phyloP scores from a whole-genome alignment of 2,797 vertebrate species.

The Rhinoraja longicauda region DNA sequence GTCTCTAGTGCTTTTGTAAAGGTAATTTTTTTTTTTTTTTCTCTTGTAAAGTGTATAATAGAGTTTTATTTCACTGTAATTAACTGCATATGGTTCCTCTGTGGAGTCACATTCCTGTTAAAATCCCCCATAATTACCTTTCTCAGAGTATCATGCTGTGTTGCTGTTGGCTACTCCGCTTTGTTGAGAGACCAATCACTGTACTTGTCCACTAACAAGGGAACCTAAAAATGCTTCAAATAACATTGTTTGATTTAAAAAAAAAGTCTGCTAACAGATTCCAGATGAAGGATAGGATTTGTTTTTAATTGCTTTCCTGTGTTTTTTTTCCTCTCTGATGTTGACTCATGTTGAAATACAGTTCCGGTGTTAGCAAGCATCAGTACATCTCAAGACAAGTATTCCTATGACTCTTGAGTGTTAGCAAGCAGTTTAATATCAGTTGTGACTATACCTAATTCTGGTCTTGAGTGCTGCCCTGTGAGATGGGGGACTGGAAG shows the following conservation, averaged over 20 bases:
- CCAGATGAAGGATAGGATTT: background rate
- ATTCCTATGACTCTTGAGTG: background rate
- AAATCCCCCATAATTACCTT: background rate
- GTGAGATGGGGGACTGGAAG: background rate
- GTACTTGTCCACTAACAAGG: background rate
- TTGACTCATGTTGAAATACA: background rate
- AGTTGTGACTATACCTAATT: background rate
- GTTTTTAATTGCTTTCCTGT: background rate
- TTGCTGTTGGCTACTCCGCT: background rate
- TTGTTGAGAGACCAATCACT: background rate
- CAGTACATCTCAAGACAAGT: background rate
- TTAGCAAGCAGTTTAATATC: background rate
- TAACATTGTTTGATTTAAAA: background rate
- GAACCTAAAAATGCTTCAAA: background rate
- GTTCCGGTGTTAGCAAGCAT: background rate
- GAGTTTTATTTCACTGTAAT: background rate
- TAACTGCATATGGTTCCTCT: conserved; percentile 4
- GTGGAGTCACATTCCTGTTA: background rate
- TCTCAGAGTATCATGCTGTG: background rate
- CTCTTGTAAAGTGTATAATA: background rate
- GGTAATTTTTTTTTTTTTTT: background rate
- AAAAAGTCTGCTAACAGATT: background rate
- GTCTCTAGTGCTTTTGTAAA: background rate
- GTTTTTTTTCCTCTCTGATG: background rate
- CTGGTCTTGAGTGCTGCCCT: background rate